Evolutionary conservation across 1,140 invertebrate species (phyloP).

Genomic region (Drosophila ananassae): DNA sequence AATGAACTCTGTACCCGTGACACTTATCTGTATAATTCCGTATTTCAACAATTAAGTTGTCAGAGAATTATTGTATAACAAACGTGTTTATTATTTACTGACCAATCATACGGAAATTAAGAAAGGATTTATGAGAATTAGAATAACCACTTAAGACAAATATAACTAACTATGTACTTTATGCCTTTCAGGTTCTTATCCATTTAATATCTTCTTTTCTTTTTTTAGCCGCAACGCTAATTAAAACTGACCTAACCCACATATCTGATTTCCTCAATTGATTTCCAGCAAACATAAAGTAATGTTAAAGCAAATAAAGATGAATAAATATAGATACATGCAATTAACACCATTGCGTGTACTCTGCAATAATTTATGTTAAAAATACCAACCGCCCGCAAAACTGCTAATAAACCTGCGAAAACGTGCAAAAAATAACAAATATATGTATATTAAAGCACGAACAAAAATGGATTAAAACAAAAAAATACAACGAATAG

Average conservation of each 20-base stretch:
- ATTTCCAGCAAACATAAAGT: conserved; percentile 5
- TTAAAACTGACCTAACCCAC: conserved; percentile 21
- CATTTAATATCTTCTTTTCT: too few relatives aligned
- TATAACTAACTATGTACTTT: too few relatives aligned
- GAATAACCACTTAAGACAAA: neutral
- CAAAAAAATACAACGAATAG: conserved; percentile 28
- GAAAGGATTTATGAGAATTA: neutral
- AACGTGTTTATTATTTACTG: neutral
- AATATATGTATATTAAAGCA: conserved; percentile 16
- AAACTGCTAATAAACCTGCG: conserved; percentile 45
- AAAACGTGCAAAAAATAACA: conserved; percentile 70
- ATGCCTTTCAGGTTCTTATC: too few relatives aligned
- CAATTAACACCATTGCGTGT: conserved; percentile 42
- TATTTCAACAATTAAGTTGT: conserved; percentile 15
- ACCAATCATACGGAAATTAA: neutral
- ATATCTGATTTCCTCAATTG: conserved; percentile 20
- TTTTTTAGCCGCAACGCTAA: neutral
- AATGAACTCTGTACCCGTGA: conserved; percentile 58
- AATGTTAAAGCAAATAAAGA: conserved; percentile 2
- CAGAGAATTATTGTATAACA: neutral
- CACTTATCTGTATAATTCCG: conserved; percentile 31
- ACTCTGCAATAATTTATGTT: conserved; percentile 42
- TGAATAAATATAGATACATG: conserved; percentile 33
- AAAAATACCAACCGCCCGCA: conserved; percentile 44
- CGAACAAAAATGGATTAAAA: conserved; percentile 20